Base-by-base conservation (phyloP, 1,140 invertebrate genomes). In the Thaumetopoea pityocampa region DNA sequence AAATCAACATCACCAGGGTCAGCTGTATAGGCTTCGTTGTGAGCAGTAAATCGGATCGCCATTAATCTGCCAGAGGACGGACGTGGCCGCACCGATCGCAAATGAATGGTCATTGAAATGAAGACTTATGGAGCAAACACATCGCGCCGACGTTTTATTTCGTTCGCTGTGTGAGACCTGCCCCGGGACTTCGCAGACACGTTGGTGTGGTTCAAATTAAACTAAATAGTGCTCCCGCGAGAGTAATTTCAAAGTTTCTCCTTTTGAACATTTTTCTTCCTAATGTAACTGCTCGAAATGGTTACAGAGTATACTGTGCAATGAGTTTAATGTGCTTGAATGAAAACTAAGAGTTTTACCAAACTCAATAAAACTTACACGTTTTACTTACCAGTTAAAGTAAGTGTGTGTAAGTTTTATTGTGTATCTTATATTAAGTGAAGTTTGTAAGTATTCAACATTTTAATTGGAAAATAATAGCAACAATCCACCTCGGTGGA, bases 61-160 rank as follows among this genome's bases (percentile, higher is more conserved):
- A 64, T 68, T 65, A 62, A 62, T 65, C 58, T 62, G 26, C 17
- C 24, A 6, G 45, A 48, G 51, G 47, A 46, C 36, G 44, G 47
- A 37, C 41, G 33, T 32, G 51, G 51, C 51, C 55, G 33, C 37
- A 50, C 53, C 60, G 56, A 62, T 61, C 56, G 56, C 53, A 67
- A 69, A 67, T 64, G 65, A 61, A 69, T 66, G 66, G 61, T 67
- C 64, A 66, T 62, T 64, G 67, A 62, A 70, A 73, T 67, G 59
- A 70, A 73, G 64, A 73, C 51, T 45, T 60, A 73, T 69, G 59
- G 66, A 42, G 42, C 59, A 48, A 60, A 67, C 59, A 67, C 60
- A 68, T 67, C 64, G 62, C 51, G 56, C 42, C 23, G 56, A 58
- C 64, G 35, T 60, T 67, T 65, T 64, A 57, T 67, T 67, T 63